Evolutionary conservation across 2,888 invertebrate genomes (phyloP), one percentile per base, ranked within the genome.

Genomic region (Acleris cristana): DNA sequence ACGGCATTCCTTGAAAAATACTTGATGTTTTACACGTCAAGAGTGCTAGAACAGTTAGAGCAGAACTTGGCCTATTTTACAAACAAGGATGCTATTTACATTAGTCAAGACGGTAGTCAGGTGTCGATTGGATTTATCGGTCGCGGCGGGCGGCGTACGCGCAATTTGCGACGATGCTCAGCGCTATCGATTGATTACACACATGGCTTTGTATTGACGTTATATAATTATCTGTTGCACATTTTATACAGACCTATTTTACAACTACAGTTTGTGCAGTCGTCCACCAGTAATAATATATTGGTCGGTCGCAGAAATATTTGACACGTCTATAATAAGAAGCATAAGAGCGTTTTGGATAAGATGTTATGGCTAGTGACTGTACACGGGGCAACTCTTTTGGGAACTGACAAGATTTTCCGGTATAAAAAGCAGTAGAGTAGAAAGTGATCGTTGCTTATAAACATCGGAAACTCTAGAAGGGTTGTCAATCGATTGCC

Each of bases 181-280:
- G 72, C 64, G 69, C 70, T 64, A 73, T 56, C 62, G 52, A 76
- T 72, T 74, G 75, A 79, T 77, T 78, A 73, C 58, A 69, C 63
- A 69, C 71, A 60, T 16, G 14, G 70, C 74, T 77, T 73, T 74
- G 75, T 77, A 74, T 73, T 77, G 73, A 72, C 74, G 72, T 73
- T 69, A 73, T 72, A 34, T 71, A 69, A 72, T 76, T 54, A 59
- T 59, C 65, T 34, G 54, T 48, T 40, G 21, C 26, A 44, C 54
- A 55, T 54, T 14, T 12, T 49, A 10, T 40, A 40, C 40, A 40
- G 40, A 40, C 40, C 40, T 40, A 14, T 14, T 40, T 40, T 40
- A 40, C 34, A 3, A 34, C 34, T 34, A 34, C 34, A 34, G 30
- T 10, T 30, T 2, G 10, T 30, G 2, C 26, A 26, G 26, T 26